A percentile compares a stretch with the other conserved stretches of the same genome.
Evolutionary conservation across 2,888 invertebrate species (phyloP).

Genomic region (Adelphocoris suturalis): DNA sequence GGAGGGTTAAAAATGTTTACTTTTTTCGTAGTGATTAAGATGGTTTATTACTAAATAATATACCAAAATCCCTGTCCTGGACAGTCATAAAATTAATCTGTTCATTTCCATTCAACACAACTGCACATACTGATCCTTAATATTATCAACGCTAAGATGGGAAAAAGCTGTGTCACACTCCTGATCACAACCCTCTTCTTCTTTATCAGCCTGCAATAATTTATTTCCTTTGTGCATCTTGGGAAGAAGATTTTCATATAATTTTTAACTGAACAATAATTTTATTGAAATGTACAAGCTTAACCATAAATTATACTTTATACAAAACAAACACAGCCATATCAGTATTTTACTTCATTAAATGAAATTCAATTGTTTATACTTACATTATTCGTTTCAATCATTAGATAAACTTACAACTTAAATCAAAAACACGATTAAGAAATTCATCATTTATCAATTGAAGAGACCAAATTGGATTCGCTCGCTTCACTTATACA

Average conservation of each 20-base stretch:
- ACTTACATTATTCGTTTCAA: conserved; percentile 21
- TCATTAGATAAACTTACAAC: background rate
- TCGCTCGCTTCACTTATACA: background rate
- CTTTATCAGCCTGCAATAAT: no score
- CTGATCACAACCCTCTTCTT: no score
- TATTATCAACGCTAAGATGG: no score
- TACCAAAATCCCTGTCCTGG: no score
- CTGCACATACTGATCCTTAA: no score
- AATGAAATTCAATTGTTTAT: conserved; percentile 40
- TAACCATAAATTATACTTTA: conserved; percentile 55
- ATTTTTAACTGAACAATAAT: conserved; percentile 55
- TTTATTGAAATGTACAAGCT: conserved; percentile 14
- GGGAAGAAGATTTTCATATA: background rate
- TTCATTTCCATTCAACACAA: no score
- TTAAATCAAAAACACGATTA: background rate
- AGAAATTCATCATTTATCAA: background rate
- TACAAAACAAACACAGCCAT: conserved; percentile 65
- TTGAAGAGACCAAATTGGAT: background rate
- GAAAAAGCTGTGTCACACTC: no score
- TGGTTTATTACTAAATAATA: no score
- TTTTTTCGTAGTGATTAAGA: no score
- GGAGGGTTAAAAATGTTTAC: no score
- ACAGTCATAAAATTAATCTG: no score
- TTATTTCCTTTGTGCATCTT: no score
- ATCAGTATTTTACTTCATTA: conserved; percentile 56